These are phyloP conservation scores for Lacanobia oleracea DNA, from an alignment of 2,888 invertebrate species.

Conservation along the genomic window DNA sequence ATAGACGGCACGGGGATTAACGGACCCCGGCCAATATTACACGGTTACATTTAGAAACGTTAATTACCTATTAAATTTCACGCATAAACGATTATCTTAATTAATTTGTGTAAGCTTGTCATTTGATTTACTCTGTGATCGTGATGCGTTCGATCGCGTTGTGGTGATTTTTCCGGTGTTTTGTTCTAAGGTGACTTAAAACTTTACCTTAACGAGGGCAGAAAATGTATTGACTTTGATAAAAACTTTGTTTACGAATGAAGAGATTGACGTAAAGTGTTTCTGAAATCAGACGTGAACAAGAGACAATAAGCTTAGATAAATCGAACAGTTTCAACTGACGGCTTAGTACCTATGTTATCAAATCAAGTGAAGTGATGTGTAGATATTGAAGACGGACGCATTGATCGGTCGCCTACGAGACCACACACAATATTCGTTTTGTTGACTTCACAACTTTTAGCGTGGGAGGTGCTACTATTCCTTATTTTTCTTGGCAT, in stretches of 20 bases:
- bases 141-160: constrained; percentile 31
- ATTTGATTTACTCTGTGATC: constrained; percentile 62
- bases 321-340: constrained; percentile 1
- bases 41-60: constrained; percentile 78
- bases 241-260: constrained; percentile 4
- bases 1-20: constrained; percentile 74
- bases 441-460: constrained; percentile 17
- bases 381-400: constrained; percentile 17
- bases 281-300: constrained; percentile 8
- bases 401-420: constrained; percentile 17
- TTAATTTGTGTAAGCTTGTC: constrained; percentile 78
- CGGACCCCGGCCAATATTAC: constrained; percentile 71
- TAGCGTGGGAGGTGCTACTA: constrained; percentile 18
- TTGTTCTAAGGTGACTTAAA: not conserved
- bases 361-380: constrained; percentile 19
- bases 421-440: constrained; percentile 30
- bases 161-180: not conserved
- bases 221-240: not conserved
- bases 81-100: constrained; percentile 79
- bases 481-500: constrained; percentile 31
- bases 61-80: constrained; percentile 85
- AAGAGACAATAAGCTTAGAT: constrained; percentile 12
- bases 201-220: constrained; percentile 33
- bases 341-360: not conserved
- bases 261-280: constrained; percentile 2